Conservation (phyloP, 2,888 invertebrate genomes). For the Lepidocyrtoides sp. region DNA sequence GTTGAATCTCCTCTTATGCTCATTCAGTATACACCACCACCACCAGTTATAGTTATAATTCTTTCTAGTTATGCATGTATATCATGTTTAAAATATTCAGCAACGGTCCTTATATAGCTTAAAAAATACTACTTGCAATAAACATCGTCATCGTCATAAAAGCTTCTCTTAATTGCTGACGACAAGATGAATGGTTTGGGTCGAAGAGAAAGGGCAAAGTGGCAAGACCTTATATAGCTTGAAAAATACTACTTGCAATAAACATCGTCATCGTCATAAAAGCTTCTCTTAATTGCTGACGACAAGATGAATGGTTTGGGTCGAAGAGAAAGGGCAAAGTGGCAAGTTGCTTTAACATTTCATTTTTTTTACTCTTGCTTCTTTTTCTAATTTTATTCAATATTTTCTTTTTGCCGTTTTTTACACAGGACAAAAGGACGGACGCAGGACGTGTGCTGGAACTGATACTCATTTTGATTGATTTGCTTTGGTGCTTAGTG, state of each 20-base stretch:
- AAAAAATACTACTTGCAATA: neutral
- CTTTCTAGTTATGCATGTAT: too few species aligned
- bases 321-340: neutral
- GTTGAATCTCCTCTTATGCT: neutral
- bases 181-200: neutral
- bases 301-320: neutral
- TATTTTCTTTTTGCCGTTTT: neutral
- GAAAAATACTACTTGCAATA: neutral
- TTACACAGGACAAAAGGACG: neutral
- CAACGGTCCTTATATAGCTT: neutral
- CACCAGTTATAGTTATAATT: neutral
- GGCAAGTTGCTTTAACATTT: neutral
- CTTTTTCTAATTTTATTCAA: neutral
- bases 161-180: neutral
- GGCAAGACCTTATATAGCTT: neutral
- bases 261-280: neutral
- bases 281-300: neutral
- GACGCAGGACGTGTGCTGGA: constrained; percentile 16
- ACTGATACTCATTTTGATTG: neutral
- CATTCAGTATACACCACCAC: neutral
- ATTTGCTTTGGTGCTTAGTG: neutral
- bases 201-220: neutral
- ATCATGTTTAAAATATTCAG: too few species aligned
- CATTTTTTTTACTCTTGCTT: neutral
- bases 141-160: neutral